A percentile compares a stretch with the other conserved stretches of the same genome.
Conservation (phyloP, 2,797 vertebrate genomes). For the Phyllotis vaccarum region DNA sequence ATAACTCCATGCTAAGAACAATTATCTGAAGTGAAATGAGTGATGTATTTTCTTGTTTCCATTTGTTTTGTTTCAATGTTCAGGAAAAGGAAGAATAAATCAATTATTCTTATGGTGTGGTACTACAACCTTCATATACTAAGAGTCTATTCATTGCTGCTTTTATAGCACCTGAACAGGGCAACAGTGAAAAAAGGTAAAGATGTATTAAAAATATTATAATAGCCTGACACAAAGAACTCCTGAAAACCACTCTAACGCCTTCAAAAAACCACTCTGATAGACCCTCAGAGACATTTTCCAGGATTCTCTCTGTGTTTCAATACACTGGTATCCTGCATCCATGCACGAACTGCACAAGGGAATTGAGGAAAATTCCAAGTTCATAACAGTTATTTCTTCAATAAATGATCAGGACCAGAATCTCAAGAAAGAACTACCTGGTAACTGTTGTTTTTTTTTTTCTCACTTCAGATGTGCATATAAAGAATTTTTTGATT, state of each 20-base stretch:
- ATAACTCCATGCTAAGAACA: not conserved
- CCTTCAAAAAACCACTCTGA: not conserved
- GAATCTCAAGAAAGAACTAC: not conserved
- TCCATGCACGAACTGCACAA: not conserved
- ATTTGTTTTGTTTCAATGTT: not conserved
- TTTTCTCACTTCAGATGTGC: not conserved
- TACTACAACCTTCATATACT: not conserved
- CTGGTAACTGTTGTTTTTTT: constrained; percentile 5
- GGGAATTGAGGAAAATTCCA: not conserved
- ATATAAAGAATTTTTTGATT: not conserved
- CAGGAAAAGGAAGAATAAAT: not conserved
- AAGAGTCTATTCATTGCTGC: not conserved
- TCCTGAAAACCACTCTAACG: not conserved
- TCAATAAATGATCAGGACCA: not conserved
- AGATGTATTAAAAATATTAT: not conserved
- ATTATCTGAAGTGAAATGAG: not conserved
- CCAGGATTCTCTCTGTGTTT: not conserved
- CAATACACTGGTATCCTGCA: not conserved
- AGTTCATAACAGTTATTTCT: not conserved
- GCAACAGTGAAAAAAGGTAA: not conserved
- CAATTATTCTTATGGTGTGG: not conserved
- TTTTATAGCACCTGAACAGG: not conserved
- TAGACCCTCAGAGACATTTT: not conserved
- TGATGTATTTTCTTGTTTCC: not conserved
- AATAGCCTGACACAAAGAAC: not conserved